These are phyloP conservation scores for Tridacna gigas DNA, from an alignment of 2,888 invertebrate genomes.

Conservation along the genomic window DNA sequence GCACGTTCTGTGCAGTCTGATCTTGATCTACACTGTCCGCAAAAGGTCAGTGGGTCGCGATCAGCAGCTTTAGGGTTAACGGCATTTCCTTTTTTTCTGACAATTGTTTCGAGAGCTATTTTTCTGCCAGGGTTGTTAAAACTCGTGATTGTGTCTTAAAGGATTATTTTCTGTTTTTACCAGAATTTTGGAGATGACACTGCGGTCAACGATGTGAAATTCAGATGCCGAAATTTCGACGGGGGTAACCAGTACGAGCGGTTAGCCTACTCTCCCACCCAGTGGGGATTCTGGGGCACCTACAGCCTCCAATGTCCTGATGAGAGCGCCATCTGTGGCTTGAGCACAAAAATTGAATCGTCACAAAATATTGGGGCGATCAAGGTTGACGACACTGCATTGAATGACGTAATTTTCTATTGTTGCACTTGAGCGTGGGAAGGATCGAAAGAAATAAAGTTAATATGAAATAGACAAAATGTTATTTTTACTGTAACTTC, in stretches of 20 bases:
- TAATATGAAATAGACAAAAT: too few species aligned
- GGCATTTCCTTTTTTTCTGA: neutral
- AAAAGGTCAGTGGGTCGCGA: too few species aligned
- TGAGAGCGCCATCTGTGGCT: conserved; percentile 1
- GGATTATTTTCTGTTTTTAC: too few species aligned
- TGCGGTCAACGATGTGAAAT: neutral
- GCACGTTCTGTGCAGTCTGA: too few species aligned
- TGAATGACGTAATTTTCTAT: conserved; percentile 15
- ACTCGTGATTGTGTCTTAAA: neutral
- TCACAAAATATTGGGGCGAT: conserved; percentile 1
- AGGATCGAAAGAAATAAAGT: too few species aligned
- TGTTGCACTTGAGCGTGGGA: neutral
- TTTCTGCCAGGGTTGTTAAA: neutral
- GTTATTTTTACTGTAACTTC: too few species aligned
- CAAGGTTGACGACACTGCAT: conserved; percentile 9
- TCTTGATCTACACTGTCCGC: too few species aligned
- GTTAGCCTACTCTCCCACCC: neutral
- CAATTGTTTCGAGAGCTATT: neutral
- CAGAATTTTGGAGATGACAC: conserved; percentile 17
- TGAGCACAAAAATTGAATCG: conserved; percentile 2
- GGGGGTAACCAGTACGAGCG: neutral
- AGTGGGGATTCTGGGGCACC: neutral
- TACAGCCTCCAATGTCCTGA: neutral
- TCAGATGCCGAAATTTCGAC: neutral
- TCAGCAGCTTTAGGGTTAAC: neutral